A percentile compares a stretch with the other conserved stretches of the same genome.
These are phyloP conservation scores for Syngnathus acus DNA, from an alignment of 2,797 vertebrate genomes.

Conservation along the genomic window DNA sequence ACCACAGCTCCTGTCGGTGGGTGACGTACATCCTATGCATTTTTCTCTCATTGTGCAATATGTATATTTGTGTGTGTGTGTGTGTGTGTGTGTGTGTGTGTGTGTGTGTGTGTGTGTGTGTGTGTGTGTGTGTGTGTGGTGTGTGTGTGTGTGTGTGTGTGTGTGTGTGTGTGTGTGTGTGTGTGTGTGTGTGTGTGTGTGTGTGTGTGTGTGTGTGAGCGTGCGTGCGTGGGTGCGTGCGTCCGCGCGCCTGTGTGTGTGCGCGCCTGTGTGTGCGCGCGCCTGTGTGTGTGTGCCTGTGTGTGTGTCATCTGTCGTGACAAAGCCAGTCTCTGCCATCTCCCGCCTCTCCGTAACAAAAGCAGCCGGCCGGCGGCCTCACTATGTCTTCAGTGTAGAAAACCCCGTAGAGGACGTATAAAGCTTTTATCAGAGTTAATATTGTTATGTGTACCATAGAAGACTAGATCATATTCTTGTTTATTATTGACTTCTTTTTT, in stretches of 20 bases:
- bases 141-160: slow-evolving; percentile 22
- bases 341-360: slow-evolving; percentile 58
- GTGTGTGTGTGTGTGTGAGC: slow-evolving; percentile 35
- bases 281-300: no score
- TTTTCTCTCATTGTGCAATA: slow-evolving; percentile 61
- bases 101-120: slow-evolving; percentile 43
- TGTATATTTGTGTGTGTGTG: slow-evolving; percentile 53
- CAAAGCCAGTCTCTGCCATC: slow-evolving; percentile 33
- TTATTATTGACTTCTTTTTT: slow-evolving; percentile 35
- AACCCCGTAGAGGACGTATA: slow-evolving; percentile 66
- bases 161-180: no score
- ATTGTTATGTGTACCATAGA: slow-evolving; percentile 57
- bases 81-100: slow-evolving; percentile 5
- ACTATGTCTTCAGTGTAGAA: slow-evolving; percentile 48
- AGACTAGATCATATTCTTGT: slow-evolving; percentile 28
- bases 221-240: slow-evolving; percentile 24
- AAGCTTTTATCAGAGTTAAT: slow-evolving; percentile 68
- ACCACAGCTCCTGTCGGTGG: slow-evolving; percentile 39
- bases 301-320: slow-evolving; percentile 59
- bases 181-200: no score
- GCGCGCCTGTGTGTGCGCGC: background rate
- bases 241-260: slow-evolving; percentile 36
- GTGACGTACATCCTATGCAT: slow-evolving; percentile 56
- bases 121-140: background rate
- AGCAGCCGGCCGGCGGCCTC: slow-evolving; percentile 67